phyloP scores from a whole-genome alignment of 2,888 invertebrate genomes.

The Tenthredo mesomela region DNA sequence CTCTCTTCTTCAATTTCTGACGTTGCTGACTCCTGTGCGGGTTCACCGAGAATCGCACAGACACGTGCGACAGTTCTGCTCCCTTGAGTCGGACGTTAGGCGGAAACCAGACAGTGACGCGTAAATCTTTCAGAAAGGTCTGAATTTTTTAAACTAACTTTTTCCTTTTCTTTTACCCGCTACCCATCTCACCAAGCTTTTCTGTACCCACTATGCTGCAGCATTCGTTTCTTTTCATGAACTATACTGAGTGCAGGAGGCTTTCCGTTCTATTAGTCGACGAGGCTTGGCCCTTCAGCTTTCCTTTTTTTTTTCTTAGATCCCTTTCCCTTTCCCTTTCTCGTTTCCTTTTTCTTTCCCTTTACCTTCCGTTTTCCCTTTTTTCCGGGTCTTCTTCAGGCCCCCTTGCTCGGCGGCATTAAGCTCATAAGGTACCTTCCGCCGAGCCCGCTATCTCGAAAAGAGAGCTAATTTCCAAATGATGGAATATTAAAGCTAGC shows the following conservation, averaged over 20 bases:
- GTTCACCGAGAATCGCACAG: neutral
- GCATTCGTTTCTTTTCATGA: constrained; percentile 45
- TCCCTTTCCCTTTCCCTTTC: neutral
- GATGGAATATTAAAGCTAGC: constrained; percentile 71
- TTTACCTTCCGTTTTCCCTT: neutral
- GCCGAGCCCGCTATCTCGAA: constrained; percentile 34
- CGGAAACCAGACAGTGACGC: constrained; percentile 40
- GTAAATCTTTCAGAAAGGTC: constrained; percentile 43
- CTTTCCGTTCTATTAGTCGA: constrained; percentile 39
- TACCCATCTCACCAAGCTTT: neutral
- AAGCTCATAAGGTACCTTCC: constrained; percentile 38
- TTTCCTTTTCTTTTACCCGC: neutral
- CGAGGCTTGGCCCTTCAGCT: constrained; percentile 14
- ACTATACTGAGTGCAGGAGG: constrained; percentile 4
- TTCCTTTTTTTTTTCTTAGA: neutral
- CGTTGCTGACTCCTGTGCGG: neutral
- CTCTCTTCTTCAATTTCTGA: neutral
- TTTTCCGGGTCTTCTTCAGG: neutral
- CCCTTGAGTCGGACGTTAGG: constrained; percentile 20
- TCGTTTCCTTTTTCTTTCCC: neutral
- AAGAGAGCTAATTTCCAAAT: constrained; percentile 53
- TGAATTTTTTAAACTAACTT: constrained; percentile 46
- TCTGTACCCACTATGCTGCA: constrained; percentile 1
- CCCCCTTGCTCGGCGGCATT: constrained; percentile 26
- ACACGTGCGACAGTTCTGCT: constrained; percentile 1